phyloP scores from a whole-genome alignment of 2,888 invertebrate genomes.

The Petrolisthes manimaculis region DNA sequence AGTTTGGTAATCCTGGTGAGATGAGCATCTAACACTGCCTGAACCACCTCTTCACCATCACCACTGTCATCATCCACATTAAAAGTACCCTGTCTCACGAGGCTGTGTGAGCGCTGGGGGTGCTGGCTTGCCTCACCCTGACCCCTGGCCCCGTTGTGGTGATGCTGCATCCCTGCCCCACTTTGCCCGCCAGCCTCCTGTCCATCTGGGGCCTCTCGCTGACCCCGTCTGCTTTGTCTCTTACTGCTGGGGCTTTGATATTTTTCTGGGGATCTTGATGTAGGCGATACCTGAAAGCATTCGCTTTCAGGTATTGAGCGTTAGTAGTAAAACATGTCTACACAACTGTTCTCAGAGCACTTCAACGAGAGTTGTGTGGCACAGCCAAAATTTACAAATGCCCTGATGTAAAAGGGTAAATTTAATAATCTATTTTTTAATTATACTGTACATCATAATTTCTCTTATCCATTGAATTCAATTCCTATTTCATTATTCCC shows the following conservation, averaged over 20 bases:
- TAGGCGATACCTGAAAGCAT: too few species aligned
- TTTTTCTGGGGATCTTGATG: background rate
- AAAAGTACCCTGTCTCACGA: slow-evolving; percentile 55
- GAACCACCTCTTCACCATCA: slow-evolving; percentile 7
- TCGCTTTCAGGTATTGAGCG: too few species aligned
- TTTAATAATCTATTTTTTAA: too few species aligned
- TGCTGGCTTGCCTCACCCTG: background rate
- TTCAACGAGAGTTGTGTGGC: too few species aligned
- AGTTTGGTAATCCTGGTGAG: slow-evolving; percentile 41
- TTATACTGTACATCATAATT: too few species aligned
- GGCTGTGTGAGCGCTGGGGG: slow-evolving; percentile 34
- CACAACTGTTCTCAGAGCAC: too few species aligned
- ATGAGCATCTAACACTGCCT: slow-evolving; percentile 51
- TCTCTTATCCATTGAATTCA: too few species aligned
- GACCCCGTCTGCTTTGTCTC: background rate
- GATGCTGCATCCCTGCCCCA: background rate
- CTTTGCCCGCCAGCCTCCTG: slow-evolving; percentile 29
- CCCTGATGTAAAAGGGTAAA: too few species aligned
- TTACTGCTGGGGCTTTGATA: background rate
- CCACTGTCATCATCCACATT: slow-evolving; percentile 43
- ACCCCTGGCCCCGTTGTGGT: too few species aligned
- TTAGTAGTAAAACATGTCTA: too few species aligned
- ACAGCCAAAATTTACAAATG: too few species aligned
- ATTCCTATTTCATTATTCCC: too few species aligned
- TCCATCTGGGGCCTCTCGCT: slow-evolving; percentile 49